Evolutionary conservation across 2,888 invertebrate species (phyloP).

Genomic region (Napeogenes inachia): DNA sequence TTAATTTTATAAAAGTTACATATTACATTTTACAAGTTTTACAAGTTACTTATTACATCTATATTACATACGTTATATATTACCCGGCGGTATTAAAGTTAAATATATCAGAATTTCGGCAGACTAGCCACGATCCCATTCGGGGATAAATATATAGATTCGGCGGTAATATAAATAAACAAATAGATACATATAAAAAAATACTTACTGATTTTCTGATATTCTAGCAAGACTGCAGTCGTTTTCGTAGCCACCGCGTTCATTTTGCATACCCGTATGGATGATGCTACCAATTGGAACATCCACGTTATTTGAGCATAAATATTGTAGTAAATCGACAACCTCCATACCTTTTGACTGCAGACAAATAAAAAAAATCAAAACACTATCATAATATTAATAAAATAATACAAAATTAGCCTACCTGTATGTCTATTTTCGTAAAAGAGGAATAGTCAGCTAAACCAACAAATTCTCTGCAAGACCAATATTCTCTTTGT

Average conservation of each 20-base stretch:
- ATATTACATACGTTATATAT: too few species aligned
- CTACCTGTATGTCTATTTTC: slow-evolving; percentile 95
- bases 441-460: slow-evolving; percentile 98
- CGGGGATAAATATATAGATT: too few species aligned
- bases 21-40: too few species aligned
- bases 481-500: slow-evolving; percentile 93
- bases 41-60: too few species aligned
- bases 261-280: slow-evolving; percentile 98
- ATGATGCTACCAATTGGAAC: slow-evolving; percentile 95
- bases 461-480: slow-evolving; percentile 93
- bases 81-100: too few species aligned
- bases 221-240: slow-evolving; percentile 96
- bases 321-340: slow-evolving; percentile 90
- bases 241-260: slow-evolving; percentile 96
- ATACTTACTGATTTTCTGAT: slow-evolving; percentile 88
- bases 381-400: neutral
- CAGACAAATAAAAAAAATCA: slow-evolving; percentile 12
- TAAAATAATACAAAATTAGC: slow-evolving; percentile 13
- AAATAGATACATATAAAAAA: neutral
- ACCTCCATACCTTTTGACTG: slow-evolving; percentile 93
- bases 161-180: too few species aligned
- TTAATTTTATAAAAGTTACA: too few species aligned
- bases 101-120: too few species aligned
- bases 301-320: slow-evolving; percentile 98
- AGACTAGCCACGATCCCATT: too few species aligned